Percentiles rank a stretch among this genome's conserved stretches.
Conservation (phyloP, 2,113 vertebrate genomes). For the Nerophis lumbriciformis region DNA sequence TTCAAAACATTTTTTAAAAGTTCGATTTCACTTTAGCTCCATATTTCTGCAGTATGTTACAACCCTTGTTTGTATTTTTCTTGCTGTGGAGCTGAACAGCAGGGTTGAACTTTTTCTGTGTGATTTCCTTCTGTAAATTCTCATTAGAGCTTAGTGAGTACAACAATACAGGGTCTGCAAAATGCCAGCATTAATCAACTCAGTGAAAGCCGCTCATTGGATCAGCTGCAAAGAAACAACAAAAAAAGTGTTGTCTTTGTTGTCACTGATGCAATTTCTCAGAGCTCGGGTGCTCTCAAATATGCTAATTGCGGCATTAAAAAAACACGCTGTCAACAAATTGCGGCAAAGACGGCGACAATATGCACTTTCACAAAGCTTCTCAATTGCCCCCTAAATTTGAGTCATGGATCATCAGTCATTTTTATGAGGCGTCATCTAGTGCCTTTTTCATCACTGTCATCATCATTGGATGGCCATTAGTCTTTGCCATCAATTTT, state of each 20-base stretch:
- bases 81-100: not conserved
- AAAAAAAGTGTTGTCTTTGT: not conserved
- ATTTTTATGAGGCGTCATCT: constrained; percentile 66
- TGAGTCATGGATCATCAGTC: constrained; percentile 52
- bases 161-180: not conserved
- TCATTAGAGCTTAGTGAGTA: not conserved
- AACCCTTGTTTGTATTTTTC: no score
- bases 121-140: not conserved
- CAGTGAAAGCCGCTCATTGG: not conserved
- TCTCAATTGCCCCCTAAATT: constrained; percentile 29
- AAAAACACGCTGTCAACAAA: constrained; percentile 63
- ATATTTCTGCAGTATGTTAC: no score
- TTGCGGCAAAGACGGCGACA: constrained; percentile 57
- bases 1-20: no score
- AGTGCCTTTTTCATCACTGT: constrained; percentile 64
- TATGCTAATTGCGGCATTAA: constrained; percentile 65
- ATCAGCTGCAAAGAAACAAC: not conserved
- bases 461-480: constrained; percentile 65
- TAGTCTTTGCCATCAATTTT: constrained; percentile 59
- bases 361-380: constrained; percentile 49
- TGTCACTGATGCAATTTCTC: not conserved
- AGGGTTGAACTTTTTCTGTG: not conserved
- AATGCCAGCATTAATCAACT: no score
- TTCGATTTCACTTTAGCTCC: no score
- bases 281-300: constrained; percentile 25